phyloP scores from a whole-genome alignment of 92 coral and sea anemone species.

The Nematostella vectensis region DNA sequence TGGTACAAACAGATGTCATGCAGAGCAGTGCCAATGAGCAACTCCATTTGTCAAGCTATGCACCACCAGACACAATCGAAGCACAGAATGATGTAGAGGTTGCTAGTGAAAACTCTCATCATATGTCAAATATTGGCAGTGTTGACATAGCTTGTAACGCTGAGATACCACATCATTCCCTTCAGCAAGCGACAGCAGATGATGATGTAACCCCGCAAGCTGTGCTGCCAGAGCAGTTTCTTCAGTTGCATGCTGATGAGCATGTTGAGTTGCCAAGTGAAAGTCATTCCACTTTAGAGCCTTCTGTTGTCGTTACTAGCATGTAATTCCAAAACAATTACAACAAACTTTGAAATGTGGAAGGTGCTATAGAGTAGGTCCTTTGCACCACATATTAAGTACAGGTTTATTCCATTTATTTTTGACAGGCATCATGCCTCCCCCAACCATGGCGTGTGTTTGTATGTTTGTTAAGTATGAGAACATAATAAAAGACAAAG shows the following conservation, averaged over 20 bases:
- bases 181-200: conserved; percentile 18
- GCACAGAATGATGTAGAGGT: neutral
- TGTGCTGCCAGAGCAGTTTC: conserved; percentile 85
- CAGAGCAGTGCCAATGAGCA: neutral
- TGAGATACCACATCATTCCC: conserved; percentile 15
- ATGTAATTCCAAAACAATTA: too few relatives aligned
- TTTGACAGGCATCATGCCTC: too few relatives aligned
- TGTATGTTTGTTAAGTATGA: too few relatives aligned
- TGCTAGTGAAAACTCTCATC: neutral
- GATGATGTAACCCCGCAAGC: conserved; percentile 72
- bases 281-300: too few relatives aligned
- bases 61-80: neutral
- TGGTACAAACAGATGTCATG: neutral
- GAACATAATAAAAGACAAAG: too few relatives aligned
- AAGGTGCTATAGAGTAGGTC: too few relatives aligned
- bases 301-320: too few relatives aligned
- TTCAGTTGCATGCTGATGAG: conserved; percentile 81
- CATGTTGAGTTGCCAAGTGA: too few relatives aligned
- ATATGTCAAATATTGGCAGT: neutral
- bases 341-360: too few relatives aligned
- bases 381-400: too few relatives aligned
- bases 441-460: too few relatives aligned
- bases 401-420: too few relatives aligned
- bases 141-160: neutral
- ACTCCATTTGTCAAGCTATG: neutral